Evolutionary conservation across 2,113 vertebrate species (phyloP).

Genomic region (Asarcornis scutulata): DNA sequence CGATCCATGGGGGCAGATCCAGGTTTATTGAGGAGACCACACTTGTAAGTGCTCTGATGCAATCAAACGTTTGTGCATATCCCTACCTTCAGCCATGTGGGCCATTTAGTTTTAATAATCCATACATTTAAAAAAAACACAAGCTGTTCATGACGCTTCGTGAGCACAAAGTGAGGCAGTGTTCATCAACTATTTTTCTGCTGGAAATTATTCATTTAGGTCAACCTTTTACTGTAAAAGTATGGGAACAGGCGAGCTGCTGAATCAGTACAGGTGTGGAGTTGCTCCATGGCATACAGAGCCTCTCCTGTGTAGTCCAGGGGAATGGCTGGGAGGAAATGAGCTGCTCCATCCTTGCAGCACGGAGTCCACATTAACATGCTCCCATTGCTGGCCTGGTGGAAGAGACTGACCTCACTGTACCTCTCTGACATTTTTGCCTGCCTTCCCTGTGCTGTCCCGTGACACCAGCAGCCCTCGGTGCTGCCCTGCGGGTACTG

Average conservation of each 20-base stretch:
- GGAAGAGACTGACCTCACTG: fast-evolving
- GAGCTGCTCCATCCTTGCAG: not conserved
- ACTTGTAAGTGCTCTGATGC: not conserved
- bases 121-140: not conserved
- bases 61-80: not conserved
- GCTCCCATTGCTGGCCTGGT: not conserved
- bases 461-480: fast-evolving
- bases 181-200: not conserved
- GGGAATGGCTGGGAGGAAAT: not conserved
- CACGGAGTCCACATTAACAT: fast-evolving
- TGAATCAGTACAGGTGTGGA: not conserved
- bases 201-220: not conserved
- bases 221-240: not conserved
- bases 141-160: not conserved
- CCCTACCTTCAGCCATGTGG: not conserved
- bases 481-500: not conserved
- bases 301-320: not conserved
- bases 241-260: not conserved
- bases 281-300: not conserved
- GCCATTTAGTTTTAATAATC: not conserved
- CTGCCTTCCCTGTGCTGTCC: not conserved
- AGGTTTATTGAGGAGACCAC: not conserved
- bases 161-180: not conserved
- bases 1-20: not conserved
- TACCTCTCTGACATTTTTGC: not conserved